A percentile compares a stretch with the other conserved stretches of the same genome.
Conservation (phyloP, 2,113 vertebrate species). For the Saccopteryx leptura region DNA sequence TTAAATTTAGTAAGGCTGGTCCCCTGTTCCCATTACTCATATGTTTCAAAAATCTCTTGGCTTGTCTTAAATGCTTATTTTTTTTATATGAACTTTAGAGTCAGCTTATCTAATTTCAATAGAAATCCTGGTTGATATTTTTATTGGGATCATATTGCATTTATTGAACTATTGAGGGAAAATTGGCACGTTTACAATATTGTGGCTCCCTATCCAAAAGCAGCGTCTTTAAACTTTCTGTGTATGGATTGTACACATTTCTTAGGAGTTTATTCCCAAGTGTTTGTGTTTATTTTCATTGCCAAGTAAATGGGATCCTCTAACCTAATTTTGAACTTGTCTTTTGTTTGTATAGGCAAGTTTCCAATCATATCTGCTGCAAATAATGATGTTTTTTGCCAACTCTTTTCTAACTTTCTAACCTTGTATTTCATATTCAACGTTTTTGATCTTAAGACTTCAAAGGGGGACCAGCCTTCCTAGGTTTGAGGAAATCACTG, state of each 20-base stretch:
- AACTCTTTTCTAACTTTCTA: slow-evolving; percentile 33
- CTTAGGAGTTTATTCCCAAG: slow-evolving; percentile 28
- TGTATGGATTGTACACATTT: background rate
- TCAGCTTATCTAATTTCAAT: slow-evolving; percentile 60
- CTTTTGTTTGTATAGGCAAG: slow-evolving; percentile 42
- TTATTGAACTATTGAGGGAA: background rate
- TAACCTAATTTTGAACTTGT: slow-evolving; percentile 27
- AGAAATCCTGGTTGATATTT: slow-evolving; percentile 48
- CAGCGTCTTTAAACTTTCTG: slow-evolving; percentile 11
- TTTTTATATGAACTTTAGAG: slow-evolving; percentile 57
- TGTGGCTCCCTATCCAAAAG: background rate
- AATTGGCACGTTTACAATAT: slow-evolving; percentile 4
- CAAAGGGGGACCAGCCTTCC: background rate
- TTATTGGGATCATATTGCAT: slow-evolving; percentile 21
- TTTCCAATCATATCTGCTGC: background rate
- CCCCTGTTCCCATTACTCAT: background rate
- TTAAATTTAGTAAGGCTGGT: background rate
- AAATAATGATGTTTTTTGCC: slow-evolving; percentile 5
- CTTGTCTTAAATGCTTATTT: slow-evolving; percentile 29
- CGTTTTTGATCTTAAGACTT: slow-evolving; percentile 56
- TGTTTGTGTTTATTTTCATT: slow-evolving; percentile 46
- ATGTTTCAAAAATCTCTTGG: slow-evolving; percentile 57
- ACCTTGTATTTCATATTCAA: background rate
- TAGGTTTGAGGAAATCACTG: background rate
- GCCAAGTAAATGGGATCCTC: slow-evolving; percentile 40